Evolutionary conservation across 2,888 invertebrate genomes (phyloP).

Genomic region (Leptinotarsa rubiginosa): DNA sequence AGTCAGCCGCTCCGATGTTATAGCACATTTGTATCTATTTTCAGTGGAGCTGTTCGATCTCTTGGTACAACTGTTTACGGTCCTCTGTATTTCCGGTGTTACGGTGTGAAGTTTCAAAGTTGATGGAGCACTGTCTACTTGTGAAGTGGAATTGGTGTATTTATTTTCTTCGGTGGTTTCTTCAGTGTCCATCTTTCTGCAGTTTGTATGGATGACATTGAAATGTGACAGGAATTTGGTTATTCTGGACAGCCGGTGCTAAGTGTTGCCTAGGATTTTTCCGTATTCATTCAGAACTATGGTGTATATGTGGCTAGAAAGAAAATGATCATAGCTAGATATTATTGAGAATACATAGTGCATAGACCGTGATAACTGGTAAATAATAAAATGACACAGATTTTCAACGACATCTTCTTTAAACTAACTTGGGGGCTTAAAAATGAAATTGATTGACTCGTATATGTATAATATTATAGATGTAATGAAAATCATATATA

Average conservation of each 20-base stretch:
- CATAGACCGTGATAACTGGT: neutral
- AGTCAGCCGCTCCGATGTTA: slow-evolving; percentile 75
- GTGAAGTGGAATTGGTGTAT: slow-evolving; percentile 37
- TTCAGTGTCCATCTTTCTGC: slow-evolving; percentile 47
- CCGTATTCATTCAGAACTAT: slow-evolving; percentile 10
- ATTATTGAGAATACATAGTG: no score
- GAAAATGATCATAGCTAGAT: no score
- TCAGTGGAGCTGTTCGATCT: slow-evolving; percentile 56
- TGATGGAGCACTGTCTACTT: slow-evolving; percentile 50
- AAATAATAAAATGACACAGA: no score
- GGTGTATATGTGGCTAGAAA: no score
- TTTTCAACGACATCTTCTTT: no score
- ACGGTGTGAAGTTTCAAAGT: slow-evolving; percentile 42
- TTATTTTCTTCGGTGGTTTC: slow-evolving; percentile 27
- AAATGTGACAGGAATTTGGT: slow-evolving; percentile 45
- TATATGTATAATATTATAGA: no score
- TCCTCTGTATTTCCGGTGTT: slow-evolving; percentile 53
- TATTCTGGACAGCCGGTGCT: slow-evolving; percentile 49
- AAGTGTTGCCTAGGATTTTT: slow-evolving; percentile 47
- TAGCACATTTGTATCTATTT: slow-evolving; percentile 67
- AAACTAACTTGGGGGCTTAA: no score
- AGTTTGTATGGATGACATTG: slow-evolving; percentile 48
- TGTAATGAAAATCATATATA: no score
- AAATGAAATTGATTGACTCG: no score
- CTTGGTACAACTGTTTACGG: slow-evolving; percentile 48